Percentiles rank a stretch among this genome's conserved stretches.
These are phyloP conservation scores for Elegia similella DNA, from an alignment of 2,888 invertebrate genomes.

Conservation along the genomic window DNA sequence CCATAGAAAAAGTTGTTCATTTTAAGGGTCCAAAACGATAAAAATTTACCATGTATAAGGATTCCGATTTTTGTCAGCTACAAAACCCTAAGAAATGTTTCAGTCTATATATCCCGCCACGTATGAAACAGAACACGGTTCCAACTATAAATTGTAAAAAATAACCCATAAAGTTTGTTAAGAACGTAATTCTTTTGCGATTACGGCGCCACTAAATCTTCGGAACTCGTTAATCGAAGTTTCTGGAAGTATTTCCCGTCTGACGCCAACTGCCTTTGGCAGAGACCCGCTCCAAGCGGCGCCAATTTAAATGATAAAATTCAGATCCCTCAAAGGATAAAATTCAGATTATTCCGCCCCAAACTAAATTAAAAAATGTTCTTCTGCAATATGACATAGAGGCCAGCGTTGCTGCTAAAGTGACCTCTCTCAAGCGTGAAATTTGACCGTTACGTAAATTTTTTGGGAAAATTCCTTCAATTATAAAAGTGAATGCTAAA, in stretches of 20 bases:
- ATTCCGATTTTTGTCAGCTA: too few relatives aligned
- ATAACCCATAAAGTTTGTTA: constrained; percentile 48
- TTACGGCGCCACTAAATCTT: constrained; percentile 73
- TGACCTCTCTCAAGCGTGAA: constrained; percentile 9
- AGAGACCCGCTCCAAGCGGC: constrained; percentile 53
- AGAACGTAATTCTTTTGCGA: constrained; percentile 68
- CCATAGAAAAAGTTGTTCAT: too few relatives aligned
- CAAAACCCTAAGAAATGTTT: too few relatives aligned
- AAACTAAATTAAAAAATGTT: constrained; percentile 50
- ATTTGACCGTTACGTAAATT: not conserved
- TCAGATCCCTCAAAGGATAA: constrained; percentile 70
- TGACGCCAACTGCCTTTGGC: constrained; percentile 76
- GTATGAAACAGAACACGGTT: constrained; percentile 13
- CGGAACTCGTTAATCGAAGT: constrained; percentile 76
- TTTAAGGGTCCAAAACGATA: too few relatives aligned
- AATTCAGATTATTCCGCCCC: constrained; percentile 58
- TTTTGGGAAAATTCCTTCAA: not conserved
- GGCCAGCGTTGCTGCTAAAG: not conserved
- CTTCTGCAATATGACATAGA: constrained; percentile 24
- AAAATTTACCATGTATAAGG: too few relatives aligned
- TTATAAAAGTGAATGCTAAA: not conserved
- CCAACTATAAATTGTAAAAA: constrained; percentile 41
- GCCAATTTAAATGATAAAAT: constrained; percentile 78
- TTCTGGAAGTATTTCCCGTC: constrained; percentile 67
- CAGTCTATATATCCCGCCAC: not conserved